A percentile compares a stretch with the other conserved stretches of the same genome.
These are phyloP conservation scores for Rhincodon typus DNA, from an alignment of 2,797 vertebrate genomes.

Conservation along the genomic window DNA sequence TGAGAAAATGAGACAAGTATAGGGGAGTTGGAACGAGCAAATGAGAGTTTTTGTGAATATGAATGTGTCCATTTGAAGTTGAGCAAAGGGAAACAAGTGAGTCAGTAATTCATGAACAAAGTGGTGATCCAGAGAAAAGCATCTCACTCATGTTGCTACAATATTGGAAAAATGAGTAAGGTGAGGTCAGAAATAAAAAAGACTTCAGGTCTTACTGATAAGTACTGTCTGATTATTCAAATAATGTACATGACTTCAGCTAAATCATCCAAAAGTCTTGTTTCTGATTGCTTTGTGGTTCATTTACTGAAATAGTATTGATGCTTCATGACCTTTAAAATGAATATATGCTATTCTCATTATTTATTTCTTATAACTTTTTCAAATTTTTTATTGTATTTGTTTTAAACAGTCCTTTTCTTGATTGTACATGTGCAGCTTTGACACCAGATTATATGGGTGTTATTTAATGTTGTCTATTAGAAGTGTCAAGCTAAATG, in stretches of 20 bases:
- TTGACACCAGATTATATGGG: background rate
- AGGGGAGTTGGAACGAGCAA: background rate
- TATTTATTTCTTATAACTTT: background rate
- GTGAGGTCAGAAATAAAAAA: background rate
- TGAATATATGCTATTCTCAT: background rate
- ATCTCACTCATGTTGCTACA: background rate
- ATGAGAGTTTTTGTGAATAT: background rate
- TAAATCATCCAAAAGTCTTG: background rate
- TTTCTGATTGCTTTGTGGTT: background rate
- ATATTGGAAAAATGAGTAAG: too few species aligned
- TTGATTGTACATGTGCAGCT: background rate
- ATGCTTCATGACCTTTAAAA: background rate
- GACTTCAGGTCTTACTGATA: background rate
- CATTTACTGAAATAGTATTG: background rate
- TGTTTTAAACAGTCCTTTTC: background rate
- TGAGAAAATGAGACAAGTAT: background rate
- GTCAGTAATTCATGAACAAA: background rate
- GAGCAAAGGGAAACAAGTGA: background rate
- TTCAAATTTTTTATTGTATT: background rate
- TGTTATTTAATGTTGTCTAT: background rate
- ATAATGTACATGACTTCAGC: background rate
- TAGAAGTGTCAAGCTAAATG: background rate
- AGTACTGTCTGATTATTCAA: background rate
- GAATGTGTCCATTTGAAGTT: background rate
- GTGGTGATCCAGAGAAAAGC: background rate